Conservation (phyloP, 1,140 invertebrate genomes). For the Drosophila pseudoananassae region DNA sequence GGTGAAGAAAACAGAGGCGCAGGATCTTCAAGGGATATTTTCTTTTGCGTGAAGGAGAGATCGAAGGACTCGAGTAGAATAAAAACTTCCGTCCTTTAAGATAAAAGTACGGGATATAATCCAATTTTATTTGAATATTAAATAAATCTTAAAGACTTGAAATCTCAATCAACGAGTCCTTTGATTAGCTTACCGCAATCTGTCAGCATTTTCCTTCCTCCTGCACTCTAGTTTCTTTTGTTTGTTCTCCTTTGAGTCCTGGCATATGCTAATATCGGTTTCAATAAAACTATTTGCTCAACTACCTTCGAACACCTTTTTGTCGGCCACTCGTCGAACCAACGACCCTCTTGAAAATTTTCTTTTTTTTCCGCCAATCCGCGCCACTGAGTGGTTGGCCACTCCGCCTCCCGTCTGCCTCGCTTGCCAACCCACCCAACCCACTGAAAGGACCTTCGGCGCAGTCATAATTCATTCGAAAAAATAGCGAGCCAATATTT, state of each 20-base stretch:
- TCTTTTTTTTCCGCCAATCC: constrained; percentile 29
- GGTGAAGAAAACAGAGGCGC: constrained; percentile 16
- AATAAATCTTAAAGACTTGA: neutral
- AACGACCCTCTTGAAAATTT: constrained; percentile 49
- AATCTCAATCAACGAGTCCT: neutral
- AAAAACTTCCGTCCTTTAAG: neutral
- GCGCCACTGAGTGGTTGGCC: constrained; percentile 35
- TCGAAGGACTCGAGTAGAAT: neutral
- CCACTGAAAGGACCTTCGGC: constrained; percentile 31
- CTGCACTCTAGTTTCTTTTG: constrained; percentile 15
- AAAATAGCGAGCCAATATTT: constrained; percentile 75
- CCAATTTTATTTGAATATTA: neutral
- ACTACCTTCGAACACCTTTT: constrained; percentile 54
- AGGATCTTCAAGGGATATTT: constrained; percentile 1
- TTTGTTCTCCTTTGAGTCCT: constrained; percentile 1
- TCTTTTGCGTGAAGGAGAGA: neutral
- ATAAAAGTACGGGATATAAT: neutral
- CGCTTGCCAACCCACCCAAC: constrained; percentile 8
- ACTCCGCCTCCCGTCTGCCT: neutral
- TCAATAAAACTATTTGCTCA: constrained; percentile 58
- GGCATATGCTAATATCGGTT: constrained; percentile 59
- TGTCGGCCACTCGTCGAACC: constrained; percentile 50
- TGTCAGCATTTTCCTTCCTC: constrained; percentile 33
- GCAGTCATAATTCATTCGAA: constrained; percentile 73
- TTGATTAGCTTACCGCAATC: constrained; percentile 34